Base-by-base conservation (phyloP, 2,888 invertebrate species). In the Melitaea athalia region DNA sequence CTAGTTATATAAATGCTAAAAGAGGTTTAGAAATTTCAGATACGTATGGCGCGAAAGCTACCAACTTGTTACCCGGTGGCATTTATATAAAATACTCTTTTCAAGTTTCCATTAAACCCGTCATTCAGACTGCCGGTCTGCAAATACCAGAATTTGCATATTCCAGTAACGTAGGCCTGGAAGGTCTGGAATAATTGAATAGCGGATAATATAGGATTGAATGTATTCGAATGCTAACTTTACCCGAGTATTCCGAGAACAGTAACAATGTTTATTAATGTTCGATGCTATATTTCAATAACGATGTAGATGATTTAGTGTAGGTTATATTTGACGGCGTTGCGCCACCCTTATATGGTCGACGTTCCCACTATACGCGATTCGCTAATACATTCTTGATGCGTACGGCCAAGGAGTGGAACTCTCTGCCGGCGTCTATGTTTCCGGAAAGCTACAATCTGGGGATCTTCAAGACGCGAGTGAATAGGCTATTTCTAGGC, bases 111-210 rank as follows among this genome's bases (percentile, higher is more conserved):
- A 42, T 38, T 17, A 45, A n/a, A 49, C 15, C 17, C 33, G 17
- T 42, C 78, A 76, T 77, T 79, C 79, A 85, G 86, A 84, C 68
- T 50, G 53, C 42, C 78, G 76, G 80, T 83, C 78, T 82, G 79
- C 78, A 76, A 68, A 77, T 87, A 80, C 82, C 81, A 70, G 78
- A 78, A 83, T 84, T 84, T 78, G 82, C 85, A 85, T 85, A 80
- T 75, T 33, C 43, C 11, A 50, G 15, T 60, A 60, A 47, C 24
- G 42, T 33, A 49, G 38, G 33, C 38, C n/a, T n/a, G n/a, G 24
- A 24, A 24, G 24, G 24, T 24, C 47, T 76, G 75, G 76, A 68
- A 74, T 74, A 64, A 73, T 73, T 72, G 47, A 68, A 60, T 60
- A 67, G 63, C 42, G 45, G 53, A 63, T 61, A 61, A 55, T 45